Base-by-base conservation (phyloP, 2,888 invertebrate species). In the Eudasyphora cyanicolor region DNA sequence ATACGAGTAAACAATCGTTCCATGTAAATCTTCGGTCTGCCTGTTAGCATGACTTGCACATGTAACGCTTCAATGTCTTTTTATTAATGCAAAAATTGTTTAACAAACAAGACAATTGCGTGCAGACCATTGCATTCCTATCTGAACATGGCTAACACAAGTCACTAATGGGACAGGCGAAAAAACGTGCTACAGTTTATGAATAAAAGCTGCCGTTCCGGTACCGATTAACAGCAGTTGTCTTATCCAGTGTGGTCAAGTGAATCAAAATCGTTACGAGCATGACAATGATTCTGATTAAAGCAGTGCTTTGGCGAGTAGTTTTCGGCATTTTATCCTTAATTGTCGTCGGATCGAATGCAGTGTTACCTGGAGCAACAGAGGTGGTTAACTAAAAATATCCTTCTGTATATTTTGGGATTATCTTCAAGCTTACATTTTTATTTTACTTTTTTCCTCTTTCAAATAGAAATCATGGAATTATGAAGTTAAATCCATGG, bases 391-490 rank as follows among this genome's bases (percentile, higher is more conserved):
- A 35, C n/a, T 3, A 32, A 1, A 24, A 35, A 1, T 10, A 14
- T 45, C 17, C n/a, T n/a, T n/a, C n/a, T n/a, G n/a, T n/a, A n/a
- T n/a, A n/a, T n/a, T 19, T 21, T 51, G 21, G 2, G 24, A 4
- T 54, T n/a, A n/a, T n/a, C n/a, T n/a, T n/a, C n/a, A n/a, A n/a
- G n/a, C n/a, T n/a, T n/a, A n/a, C n/a, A n/a, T n/a, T n/a, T n/a
- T n/a, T 54, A 21, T 54, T 54, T 54, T 24, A 8, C 4, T 12
- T 12, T 7, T 14, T 29, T 35, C 35, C 29, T 75, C 54, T 4
- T 35, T 42, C 35, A n/a, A n/a, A 2, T n/a, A 80, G 80, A 62
- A 80, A 71, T 29, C 17, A 4, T 81, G 81, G 81, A 76, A 27
- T 0, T 81, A 81, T 35, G 81, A 76, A 42, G 5, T 81, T 12